Percentiles rank a stretch among this genome's conserved stretches.
Conservation (phyloP, 2,888 invertebrate species). For the Podotricha telesiphe region DNA sequence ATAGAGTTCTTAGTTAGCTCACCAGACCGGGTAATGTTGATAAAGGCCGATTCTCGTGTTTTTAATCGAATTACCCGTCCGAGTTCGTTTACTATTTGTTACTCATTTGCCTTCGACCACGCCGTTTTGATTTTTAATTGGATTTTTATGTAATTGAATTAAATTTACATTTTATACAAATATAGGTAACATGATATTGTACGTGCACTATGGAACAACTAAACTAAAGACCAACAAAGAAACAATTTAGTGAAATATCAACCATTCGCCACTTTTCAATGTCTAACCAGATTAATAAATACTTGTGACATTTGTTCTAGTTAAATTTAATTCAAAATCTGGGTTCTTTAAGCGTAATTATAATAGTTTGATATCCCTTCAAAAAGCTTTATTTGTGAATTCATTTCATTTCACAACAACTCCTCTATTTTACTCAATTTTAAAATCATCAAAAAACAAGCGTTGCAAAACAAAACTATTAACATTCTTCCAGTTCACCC, state of each 20-base stretch:
- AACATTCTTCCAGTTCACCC: slow-evolving; percentile 41
- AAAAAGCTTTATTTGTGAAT: too few species aligned
- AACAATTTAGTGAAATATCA: too few species aligned
- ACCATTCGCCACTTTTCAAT: too few species aligned
- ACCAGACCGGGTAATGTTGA: slow-evolving; percentile 51
- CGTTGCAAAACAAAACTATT: slow-evolving; percentile 38
- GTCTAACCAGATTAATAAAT: too few species aligned
- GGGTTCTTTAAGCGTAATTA: too few species aligned
- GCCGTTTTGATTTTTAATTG: slow-evolving; percentile 45
- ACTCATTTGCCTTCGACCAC: slow-evolving; percentile 45
- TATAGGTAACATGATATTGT: not conserved
- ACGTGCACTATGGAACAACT: not conserved
- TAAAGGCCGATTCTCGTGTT: slow-evolving; percentile 49
- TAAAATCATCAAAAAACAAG: too few species aligned
- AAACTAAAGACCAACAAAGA: too few species aligned
- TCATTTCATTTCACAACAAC: too few species aligned
- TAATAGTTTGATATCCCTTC: too few species aligned
- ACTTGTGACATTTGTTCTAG: too few species aligned
- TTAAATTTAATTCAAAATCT: too few species aligned
- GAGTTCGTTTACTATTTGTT: slow-evolving; percentile 47
- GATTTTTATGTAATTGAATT: slow-evolving; percentile 38
- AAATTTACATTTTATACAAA: not conserved
- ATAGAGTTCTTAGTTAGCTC: slow-evolving; percentile 36
- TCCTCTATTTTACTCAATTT: too few species aligned
- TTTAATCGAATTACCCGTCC: slow-evolving; percentile 51